Conservation (phyloP, 2,888 invertebrate genomes). For the Habroteleia sp. region DNA sequence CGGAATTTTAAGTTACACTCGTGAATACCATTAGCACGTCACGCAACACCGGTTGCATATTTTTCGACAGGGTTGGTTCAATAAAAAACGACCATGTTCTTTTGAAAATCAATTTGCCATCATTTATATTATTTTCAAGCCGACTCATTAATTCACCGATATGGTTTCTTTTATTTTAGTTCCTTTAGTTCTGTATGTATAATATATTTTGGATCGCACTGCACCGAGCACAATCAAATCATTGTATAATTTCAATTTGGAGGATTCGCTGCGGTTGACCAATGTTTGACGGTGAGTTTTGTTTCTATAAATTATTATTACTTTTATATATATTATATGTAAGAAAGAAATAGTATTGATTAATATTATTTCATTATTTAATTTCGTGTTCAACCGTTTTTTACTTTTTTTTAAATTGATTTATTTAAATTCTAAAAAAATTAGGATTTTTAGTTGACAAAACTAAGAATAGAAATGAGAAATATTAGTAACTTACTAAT, state of each 20-base stretch:
- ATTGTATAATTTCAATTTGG: conserved; percentile 74
- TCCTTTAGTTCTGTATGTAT: conserved; percentile 74
- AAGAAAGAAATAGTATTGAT: too few species aligned
- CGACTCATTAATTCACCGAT: conserved; percentile 12
- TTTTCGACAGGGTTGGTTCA: background rate
- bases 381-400: too few species aligned
- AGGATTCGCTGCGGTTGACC: conserved; percentile 73
- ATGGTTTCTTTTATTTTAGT: conserved; percentile 66
- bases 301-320: too few species aligned
- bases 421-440: too few species aligned
- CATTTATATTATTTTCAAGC: background rate
- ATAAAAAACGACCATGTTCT: too few species aligned
- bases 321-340: too few species aligned
- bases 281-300: conserved; percentile 79
- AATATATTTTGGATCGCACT: conserved; percentile 70
- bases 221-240: conserved; percentile 64
- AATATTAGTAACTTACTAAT: too few species aligned
- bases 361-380: too few species aligned
- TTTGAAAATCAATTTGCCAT: too few species aligned
- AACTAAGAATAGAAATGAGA: too few species aligned
- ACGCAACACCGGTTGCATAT: background rate
- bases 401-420: too few species aligned
- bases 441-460: too few species aligned
- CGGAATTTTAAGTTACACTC: conserved; percentile 5
- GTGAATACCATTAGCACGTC: conserved; percentile 20